Conservation (phyloP, 53 echinoderm and acorn worm genomes). For the Holothuria scabra region DNA sequence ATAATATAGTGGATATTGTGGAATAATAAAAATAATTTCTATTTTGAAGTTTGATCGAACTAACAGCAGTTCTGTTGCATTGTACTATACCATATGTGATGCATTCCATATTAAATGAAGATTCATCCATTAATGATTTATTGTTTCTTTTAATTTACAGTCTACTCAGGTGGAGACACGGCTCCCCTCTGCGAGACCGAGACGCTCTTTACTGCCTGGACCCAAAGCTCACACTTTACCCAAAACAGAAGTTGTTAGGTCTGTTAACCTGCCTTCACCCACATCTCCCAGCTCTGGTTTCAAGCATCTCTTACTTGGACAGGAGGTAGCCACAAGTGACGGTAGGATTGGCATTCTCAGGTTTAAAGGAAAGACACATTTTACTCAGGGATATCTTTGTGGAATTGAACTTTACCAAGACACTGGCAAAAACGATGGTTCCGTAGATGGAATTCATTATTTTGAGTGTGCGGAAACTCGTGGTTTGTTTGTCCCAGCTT, state of each 20-base stretch:
- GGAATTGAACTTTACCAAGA: constrained; percentile 88
- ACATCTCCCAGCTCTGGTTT: constrained; percentile 67
- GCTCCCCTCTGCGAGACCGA: constrained; percentile 77
- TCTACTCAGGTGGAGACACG: constrained; percentile 97
- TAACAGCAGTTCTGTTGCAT: no score
- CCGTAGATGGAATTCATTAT: constrained; percentile 96
- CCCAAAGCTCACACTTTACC: constrained; percentile 70
- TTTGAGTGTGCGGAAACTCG: constrained; percentile 83
- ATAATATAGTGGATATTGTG: no score
- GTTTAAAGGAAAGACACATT: constrained; percentile 97
- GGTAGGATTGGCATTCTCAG: constrained; percentile 77
- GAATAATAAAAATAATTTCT: no score
- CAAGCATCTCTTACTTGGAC: constrained; percentile 79
- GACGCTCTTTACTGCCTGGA: constrained; percentile 85
- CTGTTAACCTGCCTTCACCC: constrained; percentile 43
- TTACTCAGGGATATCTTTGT: constrained; percentile 88
- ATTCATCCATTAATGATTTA: background rate
- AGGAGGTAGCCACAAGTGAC: constrained; percentile 86
- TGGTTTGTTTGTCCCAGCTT: constrained; percentile 87
- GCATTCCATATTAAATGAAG: no score
- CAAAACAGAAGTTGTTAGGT: constrained; percentile 50
- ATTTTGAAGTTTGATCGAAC: no score
- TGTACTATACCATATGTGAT: no score
- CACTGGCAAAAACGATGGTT: constrained; percentile 89
- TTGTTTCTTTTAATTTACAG: constrained; percentile 59